Percentiles rank a stretch among this genome's conserved stretches.
Conservation (phyloP, 2,113 vertebrate species). For the Phylloscopus trochilus region DNA sequence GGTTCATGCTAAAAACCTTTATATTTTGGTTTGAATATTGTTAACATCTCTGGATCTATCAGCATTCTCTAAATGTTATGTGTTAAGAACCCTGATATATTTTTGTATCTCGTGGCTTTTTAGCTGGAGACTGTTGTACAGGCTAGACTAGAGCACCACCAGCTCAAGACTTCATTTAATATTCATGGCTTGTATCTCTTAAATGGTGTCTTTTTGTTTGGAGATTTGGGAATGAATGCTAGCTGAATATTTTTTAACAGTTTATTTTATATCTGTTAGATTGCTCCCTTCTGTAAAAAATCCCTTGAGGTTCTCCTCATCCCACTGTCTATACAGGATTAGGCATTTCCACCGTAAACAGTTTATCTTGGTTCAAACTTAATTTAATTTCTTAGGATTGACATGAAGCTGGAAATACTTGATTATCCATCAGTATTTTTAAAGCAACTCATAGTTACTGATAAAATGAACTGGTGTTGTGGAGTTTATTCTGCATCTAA, state of each 20-base stretch:
- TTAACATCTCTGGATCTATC: not conserved
- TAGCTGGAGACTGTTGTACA: not conserved
- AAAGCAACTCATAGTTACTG: not conserved
- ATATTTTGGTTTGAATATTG: not conserved
- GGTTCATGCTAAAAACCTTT: not conserved
- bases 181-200: not conserved
- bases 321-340: not conserved
- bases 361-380: not conserved
- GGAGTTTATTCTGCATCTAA: not conserved
- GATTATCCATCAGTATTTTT: not conserved
- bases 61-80: not conserved
- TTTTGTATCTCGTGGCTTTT: not conserved
- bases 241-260: not conserved
- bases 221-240: not conserved
- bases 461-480: not conserved
- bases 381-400: not conserved
- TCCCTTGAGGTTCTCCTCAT: not conserved
- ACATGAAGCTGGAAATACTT: not conserved
- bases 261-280: not conserved
- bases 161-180: not conserved
- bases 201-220: not conserved
- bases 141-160: not conserved
- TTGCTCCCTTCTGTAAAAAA: not conserved
- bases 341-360: not conserved
- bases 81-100: not conserved